Evolutionary conservation across 2,888 invertebrate species (phyloP).

Genomic region (Glaucopsyche alexis): DNA sequence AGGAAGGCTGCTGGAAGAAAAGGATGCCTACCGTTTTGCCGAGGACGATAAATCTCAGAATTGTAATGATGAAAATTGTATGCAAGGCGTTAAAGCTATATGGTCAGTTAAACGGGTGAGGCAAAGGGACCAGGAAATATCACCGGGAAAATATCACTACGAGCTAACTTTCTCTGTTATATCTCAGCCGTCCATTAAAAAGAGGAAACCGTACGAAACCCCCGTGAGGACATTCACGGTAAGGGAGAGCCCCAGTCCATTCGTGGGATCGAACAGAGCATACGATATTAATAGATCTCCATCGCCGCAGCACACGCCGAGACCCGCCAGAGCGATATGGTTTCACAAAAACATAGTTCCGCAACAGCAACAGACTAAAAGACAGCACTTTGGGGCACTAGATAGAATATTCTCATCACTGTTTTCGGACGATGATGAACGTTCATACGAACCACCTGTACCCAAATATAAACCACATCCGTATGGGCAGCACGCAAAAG

Average conservation of each 20-base stretch:
- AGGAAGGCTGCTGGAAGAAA: conserved; percentile 80
- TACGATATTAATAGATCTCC: conserved; percentile 44
- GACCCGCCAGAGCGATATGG: conserved; percentile 64
- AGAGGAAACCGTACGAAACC: conserved; percentile 70
- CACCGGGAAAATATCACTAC: conserved; percentile 75
- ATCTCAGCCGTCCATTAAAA: conserved; percentile 72
- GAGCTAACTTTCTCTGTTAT: conserved; percentile 84
- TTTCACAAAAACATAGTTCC: conserved; percentile 65
- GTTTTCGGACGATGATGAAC: conserved; percentile 61
- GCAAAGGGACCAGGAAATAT: conserved; percentile 77
- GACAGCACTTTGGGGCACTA: conserved; percentile 52
- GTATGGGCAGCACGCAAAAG: conserved; percentile 54
- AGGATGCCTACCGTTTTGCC: conserved; percentile 77
- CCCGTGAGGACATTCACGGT: conserved; percentile 83
- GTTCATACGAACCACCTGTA: conserved; percentile 45
- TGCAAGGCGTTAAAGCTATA: conserved; percentile 78
- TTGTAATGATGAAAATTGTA: conserved; percentile 69
- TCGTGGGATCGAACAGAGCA: conserved; percentile 48
- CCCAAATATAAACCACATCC: conserved; percentile 50
- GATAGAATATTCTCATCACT: conserved; percentile 68
- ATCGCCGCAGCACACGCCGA: conserved; percentile 42
- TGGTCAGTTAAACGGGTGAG: conserved; percentile 86
- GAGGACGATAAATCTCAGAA: conserved; percentile 65
- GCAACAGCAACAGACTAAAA: conserved; percentile 46
- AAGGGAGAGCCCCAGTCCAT: conserved; percentile 66